Conservation (phyloP, 2,113 vertebrate genomes). For the Lanius collurio region DNA sequence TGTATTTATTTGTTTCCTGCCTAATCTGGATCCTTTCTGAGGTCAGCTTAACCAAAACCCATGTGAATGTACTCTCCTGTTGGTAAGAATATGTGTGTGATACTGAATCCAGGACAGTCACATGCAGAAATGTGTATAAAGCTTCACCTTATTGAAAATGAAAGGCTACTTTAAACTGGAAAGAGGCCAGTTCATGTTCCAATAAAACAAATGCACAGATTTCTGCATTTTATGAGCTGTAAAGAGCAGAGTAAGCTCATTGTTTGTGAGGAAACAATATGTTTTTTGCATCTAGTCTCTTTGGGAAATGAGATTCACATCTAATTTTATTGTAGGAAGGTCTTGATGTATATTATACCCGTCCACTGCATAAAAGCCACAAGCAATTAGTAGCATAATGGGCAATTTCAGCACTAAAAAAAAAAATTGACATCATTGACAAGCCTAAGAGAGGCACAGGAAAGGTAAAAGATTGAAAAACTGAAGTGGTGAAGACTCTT, state of each 20-base stretch:
- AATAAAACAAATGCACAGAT: constrained; percentile 34
- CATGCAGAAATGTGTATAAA: constrained; percentile 22
- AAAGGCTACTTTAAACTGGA: constrained; percentile 57
- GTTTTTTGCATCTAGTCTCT: constrained; percentile 1
- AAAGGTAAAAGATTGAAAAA: constrained; percentile 72
- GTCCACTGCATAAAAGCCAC: constrained; percentile 41
- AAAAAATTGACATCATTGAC: constrained; percentile 38
- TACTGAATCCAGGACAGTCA: neutral
- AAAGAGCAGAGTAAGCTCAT: constrained; percentile 55
- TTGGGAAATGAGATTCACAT: constrained; percentile 11
- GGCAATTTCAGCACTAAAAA: constrained; percentile 73
- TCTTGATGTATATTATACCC: constrained; percentile 15
- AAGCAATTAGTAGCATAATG: constrained; percentile 66
- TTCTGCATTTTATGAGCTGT: constrained; percentile 52
- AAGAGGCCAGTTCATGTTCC: constrained; percentile 33
- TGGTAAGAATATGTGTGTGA: neutral
- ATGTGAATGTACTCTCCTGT: neutral
- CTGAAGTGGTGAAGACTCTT: constrained; percentile 70
- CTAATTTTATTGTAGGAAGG: constrained; percentile 60
- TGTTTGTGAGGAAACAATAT: constrained; percentile 30
- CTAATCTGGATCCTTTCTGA: neutral
- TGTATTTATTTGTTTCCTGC: neutral
- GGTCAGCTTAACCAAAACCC: neutral
- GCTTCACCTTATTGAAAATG: constrained; percentile 40
- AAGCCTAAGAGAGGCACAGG: constrained; percentile 59